Base-by-base conservation (phyloP, 2,888 invertebrate genomes). In the Odontocolon sp. region DNA sequence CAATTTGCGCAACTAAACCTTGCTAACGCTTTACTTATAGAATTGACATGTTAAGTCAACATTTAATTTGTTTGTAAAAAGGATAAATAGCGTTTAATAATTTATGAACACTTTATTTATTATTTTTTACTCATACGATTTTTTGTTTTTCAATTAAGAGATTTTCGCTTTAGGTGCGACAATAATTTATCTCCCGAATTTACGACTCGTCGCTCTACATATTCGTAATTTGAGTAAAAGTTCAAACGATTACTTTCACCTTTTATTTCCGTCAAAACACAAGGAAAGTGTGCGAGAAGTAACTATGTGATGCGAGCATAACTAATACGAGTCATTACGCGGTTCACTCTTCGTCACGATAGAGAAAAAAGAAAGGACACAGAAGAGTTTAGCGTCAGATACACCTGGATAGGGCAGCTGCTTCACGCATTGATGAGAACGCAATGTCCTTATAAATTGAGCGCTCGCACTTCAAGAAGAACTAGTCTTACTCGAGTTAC, bases 211-310 rank as follows among this genome's bases (percentile, higher is more conserved):
- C 77, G 73, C 59, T 77, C 72, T 66, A 77, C 36, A 73, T 73
- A 59, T 54, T 59, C 69, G 54, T 64, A 40, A 73, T 73, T 66
- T 45, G 81, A 86, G 85, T 85, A 78, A 80, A 73, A 80, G 66
- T 78, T 59, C 59, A 64, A 56, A 47, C 31, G 59, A 61, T 47
- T 61, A 63, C 86, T 88, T 88, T 88, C 87, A 84, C 87, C 85
- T 74, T 74, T 87, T 87, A 86, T 86, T 87, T 85, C 85, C 85
- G 84, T 86, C 85, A 84, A 80, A 80, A 54, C 72, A 79, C 82
- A 85, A 83, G 84, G 67, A 73, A 80, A 66, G 75, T 70, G 64
- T 33, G 47, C 26, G 8, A 14, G 47, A 50, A 33, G 33, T 26
- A 23, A 38, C 14, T 33, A 16, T 21, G 21, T 23, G 23, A 23